Conservation (phyloP, 1,140 invertebrate genomes). For the Procambarus virginalis region DNA sequence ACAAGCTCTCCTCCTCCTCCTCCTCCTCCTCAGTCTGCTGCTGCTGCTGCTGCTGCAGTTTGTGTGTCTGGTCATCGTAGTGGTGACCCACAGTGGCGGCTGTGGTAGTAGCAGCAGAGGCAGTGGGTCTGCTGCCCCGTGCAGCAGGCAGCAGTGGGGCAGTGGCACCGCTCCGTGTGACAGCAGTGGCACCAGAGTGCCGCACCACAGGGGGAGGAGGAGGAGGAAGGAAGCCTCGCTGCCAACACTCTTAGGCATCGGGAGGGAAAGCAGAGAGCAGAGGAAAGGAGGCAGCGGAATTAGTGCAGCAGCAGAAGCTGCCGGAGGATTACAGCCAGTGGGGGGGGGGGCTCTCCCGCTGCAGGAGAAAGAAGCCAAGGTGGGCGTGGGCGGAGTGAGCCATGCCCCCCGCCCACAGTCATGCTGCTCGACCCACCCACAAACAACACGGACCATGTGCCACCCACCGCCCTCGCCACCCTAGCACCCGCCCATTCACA, state of each 20-base stretch:
- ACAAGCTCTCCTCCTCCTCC: conserved; percentile 8
- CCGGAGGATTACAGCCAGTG: conserved; percentile 32
- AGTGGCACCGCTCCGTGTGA: neutral
- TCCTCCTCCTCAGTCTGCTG: neutral
- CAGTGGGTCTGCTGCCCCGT: neutral
- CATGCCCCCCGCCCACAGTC: conserved; percentile 66
- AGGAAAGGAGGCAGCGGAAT: neutral
- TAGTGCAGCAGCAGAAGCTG: conserved; percentile 23
- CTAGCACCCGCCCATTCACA: conserved; percentile 64
- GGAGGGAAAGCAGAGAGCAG: conserved; percentile 8
- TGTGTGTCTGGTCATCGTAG: conserved; percentile 23
- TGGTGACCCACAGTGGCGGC: neutral
- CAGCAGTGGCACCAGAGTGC: neutral
- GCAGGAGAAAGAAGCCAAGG: conserved; percentile 34
- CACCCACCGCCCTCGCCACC: conserved; percentile 61
- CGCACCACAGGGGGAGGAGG: conserved; percentile 1
- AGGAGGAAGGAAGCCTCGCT: conserved; percentile 28
- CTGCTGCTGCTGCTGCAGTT: conserved; percentile 12
- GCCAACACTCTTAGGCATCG: conserved; percentile 17
- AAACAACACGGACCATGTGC: conserved; percentile 64
- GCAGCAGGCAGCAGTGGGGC: neutral
- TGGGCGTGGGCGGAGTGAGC: conserved; percentile 57
- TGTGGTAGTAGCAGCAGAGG: neutral
- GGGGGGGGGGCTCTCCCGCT: neutral
- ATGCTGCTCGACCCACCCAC: conserved; percentile 64